These are phyloP conservation scores for Megastigmus dorsalis DNA, from an alignment of 2,888 invertebrate genomes.

Conservation along the genomic window DNA sequence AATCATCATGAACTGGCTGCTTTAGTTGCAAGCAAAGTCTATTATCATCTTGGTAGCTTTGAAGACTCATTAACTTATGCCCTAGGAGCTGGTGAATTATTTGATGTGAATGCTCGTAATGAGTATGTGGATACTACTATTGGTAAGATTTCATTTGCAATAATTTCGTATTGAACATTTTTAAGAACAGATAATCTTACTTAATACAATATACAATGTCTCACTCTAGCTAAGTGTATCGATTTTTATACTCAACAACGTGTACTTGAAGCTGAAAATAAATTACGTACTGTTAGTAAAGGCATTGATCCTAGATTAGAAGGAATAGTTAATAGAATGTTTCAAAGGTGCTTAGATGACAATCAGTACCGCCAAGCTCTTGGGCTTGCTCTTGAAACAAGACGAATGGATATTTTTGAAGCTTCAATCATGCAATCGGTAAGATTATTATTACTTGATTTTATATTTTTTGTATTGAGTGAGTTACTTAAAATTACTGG, in stretches of 20 bases:
- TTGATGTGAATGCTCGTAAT: constrained; percentile 94
- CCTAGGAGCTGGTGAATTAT: constrained; percentile 94
- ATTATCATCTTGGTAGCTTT: constrained; percentile 97
- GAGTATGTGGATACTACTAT: constrained; percentile 98
- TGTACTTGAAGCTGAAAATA: constrained; percentile 83
- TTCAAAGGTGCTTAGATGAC: constrained; percentile 95
- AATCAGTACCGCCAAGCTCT: constrained; percentile 96
- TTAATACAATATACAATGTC: constrained; percentile 11
- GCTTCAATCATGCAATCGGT: constrained; percentile 90
- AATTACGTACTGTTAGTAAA: constrained; percentile 78
- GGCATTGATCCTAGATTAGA: constrained; percentile 89
- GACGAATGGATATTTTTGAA: constrained; percentile 97
- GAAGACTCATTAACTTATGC: constrained; percentile 98
- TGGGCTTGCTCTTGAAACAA: constrained; percentile 96
- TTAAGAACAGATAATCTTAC: not conserved
- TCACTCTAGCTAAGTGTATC: constrained; percentile 93
- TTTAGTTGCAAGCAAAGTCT: constrained; percentile 97
- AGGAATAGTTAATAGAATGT: constrained; percentile 97
- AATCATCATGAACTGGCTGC: constrained; percentile 94
- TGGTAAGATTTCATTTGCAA: constrained; percentile 72
- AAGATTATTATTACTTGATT: too few relatives aligned
- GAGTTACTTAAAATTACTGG: too few relatives aligned
- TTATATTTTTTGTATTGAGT: too few relatives aligned
- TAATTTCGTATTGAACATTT: not conserved
- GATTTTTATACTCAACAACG: constrained; percentile 96